Evolutionary conservation across 1,140 invertebrate species (phyloP), one percentile per base, ranked within the genome.

Genomic region (Paraescarpia echinospica): DNA sequence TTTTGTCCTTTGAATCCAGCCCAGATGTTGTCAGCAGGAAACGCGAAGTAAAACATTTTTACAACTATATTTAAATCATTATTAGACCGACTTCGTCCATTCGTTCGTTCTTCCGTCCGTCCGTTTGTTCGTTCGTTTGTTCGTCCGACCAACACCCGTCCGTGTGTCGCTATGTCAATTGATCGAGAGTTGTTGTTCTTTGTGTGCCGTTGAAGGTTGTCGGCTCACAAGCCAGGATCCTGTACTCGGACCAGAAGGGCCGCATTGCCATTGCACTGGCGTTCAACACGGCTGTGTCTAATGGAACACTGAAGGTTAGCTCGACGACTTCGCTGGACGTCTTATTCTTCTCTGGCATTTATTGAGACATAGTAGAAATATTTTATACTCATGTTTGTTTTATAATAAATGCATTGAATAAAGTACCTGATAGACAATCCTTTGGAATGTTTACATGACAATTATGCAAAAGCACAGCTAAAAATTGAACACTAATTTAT

Each of bases 161-260:
- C 41, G 41, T 41, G 4, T 12, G 41, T 41, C 41, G 41, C 12
- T 41, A 12, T 41, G 41, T 41, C 41, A 4, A 12, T 41, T 12
- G 41, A n/a, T 41, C 12, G 41, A 41, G 12, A 6, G 41, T 4
- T 41, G 41, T 41, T 41, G 41, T 41, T 4, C 91, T 94, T 33
- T 41, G 33, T 92, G 35, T 33, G 31, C 90, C 89, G 90, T 91
- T 92, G 41, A 91, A 96, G 95, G 95, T 96, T 48, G 97, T 97
- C 59, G 97, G 97, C 27, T 97, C 97, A 6, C 96, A 97, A 94
- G 97, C 97, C 0, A 95, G 97, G 94, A 97, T 97, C 93, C 95
- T 97, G 0, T 97, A 97, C 94, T 97, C 97, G 27, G 97, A 97
- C 94, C 96, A 97, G 94, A 94, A 95, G 34, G 97, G 97, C 14